A percentile compares a stretch with the other conserved stretches of the same genome.
Conservation (phyloP, 2,797 vertebrate species). For the Crocodylus rhombifer region DNA sequence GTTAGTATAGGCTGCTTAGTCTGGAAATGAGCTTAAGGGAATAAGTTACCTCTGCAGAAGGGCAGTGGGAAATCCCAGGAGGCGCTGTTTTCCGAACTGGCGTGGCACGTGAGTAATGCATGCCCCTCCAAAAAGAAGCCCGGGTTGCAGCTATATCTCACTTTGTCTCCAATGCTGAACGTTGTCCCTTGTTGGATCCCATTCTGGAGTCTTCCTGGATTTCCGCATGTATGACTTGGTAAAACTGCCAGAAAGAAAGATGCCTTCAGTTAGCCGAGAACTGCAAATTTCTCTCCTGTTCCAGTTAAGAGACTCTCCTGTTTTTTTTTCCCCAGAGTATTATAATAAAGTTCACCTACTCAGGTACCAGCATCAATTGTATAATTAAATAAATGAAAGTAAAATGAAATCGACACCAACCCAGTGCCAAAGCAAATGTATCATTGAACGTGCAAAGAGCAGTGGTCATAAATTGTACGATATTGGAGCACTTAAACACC, state of each 20-base stretch:
- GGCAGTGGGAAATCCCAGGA: conserved; percentile 98
- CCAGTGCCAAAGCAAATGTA: rapidly evolving
- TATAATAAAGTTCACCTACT: not conserved
- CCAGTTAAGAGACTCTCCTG: not conserved
- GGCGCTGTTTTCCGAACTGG: conserved; percentile 88
- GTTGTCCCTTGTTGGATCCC: conserved; percentile 94
- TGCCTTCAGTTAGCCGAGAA: conserved; percentile 8
- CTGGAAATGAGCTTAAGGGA: not conserved
- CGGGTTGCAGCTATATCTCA: conserved; percentile 94
- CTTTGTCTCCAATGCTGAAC: conserved; percentile 96
- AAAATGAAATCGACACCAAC: rapidly evolving
- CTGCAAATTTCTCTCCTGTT: not conserved
- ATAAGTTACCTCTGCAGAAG: conserved; percentile 92
- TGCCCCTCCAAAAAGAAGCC: conserved; percentile 97
- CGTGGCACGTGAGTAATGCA: conserved; percentile 93
- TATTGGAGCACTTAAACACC: rapidly evolving
- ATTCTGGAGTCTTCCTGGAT: conserved; percentile 92
- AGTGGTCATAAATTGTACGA: not conserved
- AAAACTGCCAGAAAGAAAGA: conserved; percentile 84
- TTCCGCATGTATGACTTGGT: conserved; percentile 96
- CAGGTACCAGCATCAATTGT: not conserved
- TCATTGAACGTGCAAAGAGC: rapidly evolving
- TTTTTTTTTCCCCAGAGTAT: not conserved
- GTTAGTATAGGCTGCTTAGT: not conserved
- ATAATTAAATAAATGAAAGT: not conserved